A percentile compares a stretch with the other conserved stretches of the same genome.
Evolutionary conservation across 2,113 vertebrate species (phyloP).

Genomic region (Cinclus cinclus): DNA sequence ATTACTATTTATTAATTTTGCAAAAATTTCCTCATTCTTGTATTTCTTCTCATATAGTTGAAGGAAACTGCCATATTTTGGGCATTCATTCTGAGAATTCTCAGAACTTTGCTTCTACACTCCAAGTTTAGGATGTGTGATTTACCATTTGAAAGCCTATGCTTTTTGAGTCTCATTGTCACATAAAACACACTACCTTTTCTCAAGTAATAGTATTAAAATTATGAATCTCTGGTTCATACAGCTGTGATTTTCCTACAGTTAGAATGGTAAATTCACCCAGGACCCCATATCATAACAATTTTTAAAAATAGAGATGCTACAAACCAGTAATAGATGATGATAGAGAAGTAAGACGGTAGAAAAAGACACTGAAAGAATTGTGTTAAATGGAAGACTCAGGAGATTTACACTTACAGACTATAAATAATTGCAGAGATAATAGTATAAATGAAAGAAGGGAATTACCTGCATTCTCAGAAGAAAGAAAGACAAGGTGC

Average conservation of each 20-base stretch:
- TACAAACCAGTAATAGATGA: neutral
- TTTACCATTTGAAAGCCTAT: neutral
- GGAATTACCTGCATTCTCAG: slow-evolving; percentile 41
- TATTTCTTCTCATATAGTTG: neutral
- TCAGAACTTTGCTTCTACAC: neutral
- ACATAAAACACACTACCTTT: neutral
- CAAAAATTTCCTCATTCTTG: neutral
- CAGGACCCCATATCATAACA: neutral
- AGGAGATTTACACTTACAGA: neutral
- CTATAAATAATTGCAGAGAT: slow-evolving; percentile 53
- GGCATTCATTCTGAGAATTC: neutral
- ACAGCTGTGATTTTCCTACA: neutral
- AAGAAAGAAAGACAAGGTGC: slow-evolving; percentile 30
- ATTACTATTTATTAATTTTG: neutral
- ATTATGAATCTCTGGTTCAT: neutral
- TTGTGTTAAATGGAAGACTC: neutral
- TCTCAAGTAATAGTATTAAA: neutral
- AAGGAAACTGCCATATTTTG: neutral
- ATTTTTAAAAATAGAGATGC: neutral
- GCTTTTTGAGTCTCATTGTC: neutral
- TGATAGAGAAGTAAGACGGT: neutral
- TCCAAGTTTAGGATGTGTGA: neutral
- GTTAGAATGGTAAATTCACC: neutral
- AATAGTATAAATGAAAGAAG: slow-evolving; percentile 46
- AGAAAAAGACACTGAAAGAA: neutral